Evolutionary conservation across 2,888 invertebrate species (phyloP).

Genomic region (Osmoderma eremita): DNA sequence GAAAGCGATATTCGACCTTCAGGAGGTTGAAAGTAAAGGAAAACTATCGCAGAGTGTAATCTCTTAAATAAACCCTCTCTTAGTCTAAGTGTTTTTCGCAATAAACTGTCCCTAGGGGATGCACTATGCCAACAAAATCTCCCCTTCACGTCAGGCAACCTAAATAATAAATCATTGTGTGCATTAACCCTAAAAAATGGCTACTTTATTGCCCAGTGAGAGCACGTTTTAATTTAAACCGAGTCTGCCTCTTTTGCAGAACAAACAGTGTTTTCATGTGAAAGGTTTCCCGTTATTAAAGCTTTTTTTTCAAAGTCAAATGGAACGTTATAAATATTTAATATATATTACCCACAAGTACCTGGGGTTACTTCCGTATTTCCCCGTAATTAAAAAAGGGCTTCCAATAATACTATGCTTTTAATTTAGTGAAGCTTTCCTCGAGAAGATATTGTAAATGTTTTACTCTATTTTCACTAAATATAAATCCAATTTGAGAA

Average conservation of each 20-base stretch:
- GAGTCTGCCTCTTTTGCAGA: constrained; percentile 24
- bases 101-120: constrained; percentile 54
- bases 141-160: constrained; percentile 38
- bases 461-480: too few relatives aligned
- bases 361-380: constrained; percentile 1
- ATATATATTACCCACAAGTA: constrained; percentile 24
- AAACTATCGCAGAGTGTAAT: constrained; percentile 57
- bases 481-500: too few relatives aligned
- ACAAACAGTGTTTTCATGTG: constrained; percentile 29
- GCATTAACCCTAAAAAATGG: constrained; percentile 38
- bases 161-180: constrained; percentile 41
- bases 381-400: constrained; percentile 14
- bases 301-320: constrained; percentile 32
- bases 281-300: constrained; percentile 26
- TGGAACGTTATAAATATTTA: constrained; percentile 35
- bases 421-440: neutral
- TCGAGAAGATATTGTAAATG: neutral
- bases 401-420: constrained; percentile 21
- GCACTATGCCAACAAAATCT: constrained; percentile 38
- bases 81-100: constrained; percentile 60
- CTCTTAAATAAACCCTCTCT: constrained; percentile 57
- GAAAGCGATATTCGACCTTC: constrained; percentile 10
- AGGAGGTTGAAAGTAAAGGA: constrained; percentile 35
- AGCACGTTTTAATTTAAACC: constrained; percentile 35
- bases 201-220: constrained; percentile 30